Conservation (phyloP, 2,113 vertebrate species). For the Acanthisitta chloris region DNA sequence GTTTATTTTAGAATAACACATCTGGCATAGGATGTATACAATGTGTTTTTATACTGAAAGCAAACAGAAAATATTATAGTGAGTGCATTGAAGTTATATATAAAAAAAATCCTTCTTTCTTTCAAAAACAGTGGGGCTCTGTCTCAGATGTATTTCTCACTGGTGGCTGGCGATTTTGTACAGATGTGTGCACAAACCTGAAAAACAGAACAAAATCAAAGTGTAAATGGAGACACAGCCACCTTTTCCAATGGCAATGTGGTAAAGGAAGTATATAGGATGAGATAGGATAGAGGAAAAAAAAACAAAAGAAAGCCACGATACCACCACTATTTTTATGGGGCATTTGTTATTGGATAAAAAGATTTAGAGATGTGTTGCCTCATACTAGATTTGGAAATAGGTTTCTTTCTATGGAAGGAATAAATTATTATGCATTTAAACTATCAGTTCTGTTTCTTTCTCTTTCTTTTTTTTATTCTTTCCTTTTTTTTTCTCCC, state of each 20-base stretch:
- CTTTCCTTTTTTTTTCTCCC: accelerated
- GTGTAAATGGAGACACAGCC: neutral
- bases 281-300: neutral
- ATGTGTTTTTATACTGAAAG: neutral
- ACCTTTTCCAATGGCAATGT: neutral
- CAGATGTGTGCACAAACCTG: neutral
- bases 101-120: neutral
- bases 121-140: accelerated
- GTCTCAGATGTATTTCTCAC: neutral
- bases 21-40: neutral
- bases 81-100: neutral
- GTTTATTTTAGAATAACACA: neutral
- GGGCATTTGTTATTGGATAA: neutral
- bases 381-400: neutral
- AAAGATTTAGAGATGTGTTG: neutral
- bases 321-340: neutral
- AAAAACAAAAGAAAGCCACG: neutral
- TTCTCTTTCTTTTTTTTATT: no score
- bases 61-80: neutral
- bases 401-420: neutral
- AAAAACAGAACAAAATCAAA: neutral
- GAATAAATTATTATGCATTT: neutral
- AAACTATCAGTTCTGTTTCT: neutral
- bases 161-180: neutral
- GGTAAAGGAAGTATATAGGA: neutral